These are phyloP conservation scores for Dicranocentrus wangi DNA, from an alignment of 2,888 invertebrate genomes.

Conservation along the genomic window DNA sequence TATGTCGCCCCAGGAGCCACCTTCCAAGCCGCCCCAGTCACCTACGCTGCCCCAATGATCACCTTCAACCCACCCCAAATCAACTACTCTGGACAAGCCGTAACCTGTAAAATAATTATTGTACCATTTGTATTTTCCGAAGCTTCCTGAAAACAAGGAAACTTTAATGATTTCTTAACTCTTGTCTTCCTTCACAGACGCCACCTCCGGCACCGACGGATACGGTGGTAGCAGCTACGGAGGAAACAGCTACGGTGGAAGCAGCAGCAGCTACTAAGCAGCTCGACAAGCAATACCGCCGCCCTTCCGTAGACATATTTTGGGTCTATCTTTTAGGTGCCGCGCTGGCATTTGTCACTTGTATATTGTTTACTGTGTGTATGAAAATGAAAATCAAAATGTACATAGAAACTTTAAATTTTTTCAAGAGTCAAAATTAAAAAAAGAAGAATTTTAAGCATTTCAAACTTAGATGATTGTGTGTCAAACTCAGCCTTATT, in stretches of 20 bases:
- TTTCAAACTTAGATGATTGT: too few species aligned
- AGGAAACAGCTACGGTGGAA: neutral
- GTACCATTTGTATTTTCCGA: neutral
- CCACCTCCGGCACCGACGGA: conserved; percentile 2
- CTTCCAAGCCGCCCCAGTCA: conserved; percentile 45
- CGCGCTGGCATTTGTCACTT: too few species aligned
- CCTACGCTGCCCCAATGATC: conserved; percentile 52
- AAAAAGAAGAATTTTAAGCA: too few species aligned
- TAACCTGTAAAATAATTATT: conserved; percentile 36
- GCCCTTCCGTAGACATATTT: too few species aligned
- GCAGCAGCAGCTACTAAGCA: too few species aligned
- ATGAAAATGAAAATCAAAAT: too few species aligned
- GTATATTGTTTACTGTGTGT: too few species aligned
- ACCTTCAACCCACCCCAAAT: conserved; percentile 49
- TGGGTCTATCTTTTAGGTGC: too few species aligned
- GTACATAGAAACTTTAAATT: too few species aligned
- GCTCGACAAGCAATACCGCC: too few species aligned
- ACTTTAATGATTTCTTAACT: neutral
- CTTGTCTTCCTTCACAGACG: neutral
- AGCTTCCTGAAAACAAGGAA: neutral
- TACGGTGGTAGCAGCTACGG: neutral
- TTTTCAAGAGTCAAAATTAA: too few species aligned
- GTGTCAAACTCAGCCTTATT: too few species aligned
- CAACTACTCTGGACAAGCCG: conserved; percentile 56
- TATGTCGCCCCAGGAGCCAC: conserved; percentile 56